phyloP scores from a whole-genome alignment of 2,113 vertebrate species.

The Gulo gulo region DNA sequence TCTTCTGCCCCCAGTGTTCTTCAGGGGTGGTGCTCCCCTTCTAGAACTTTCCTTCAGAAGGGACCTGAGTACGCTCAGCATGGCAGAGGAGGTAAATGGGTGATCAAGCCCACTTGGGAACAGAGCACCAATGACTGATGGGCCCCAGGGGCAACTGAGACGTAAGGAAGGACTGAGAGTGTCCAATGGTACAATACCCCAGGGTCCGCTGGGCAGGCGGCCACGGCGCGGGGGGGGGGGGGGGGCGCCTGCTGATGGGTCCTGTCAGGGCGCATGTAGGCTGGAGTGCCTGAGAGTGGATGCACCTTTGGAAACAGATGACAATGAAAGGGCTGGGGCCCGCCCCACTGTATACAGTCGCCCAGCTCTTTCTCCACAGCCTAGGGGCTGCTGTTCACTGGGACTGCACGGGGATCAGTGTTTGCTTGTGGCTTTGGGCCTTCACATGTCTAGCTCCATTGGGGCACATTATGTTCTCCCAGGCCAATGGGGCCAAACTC shows the following conservation, averaged over 20 bases:
- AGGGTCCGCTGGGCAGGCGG: neutral
- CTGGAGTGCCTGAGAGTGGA: neutral
- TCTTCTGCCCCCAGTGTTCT: too few species aligned
- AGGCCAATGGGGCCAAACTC: too few species aligned
- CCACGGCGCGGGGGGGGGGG: fast-evolving
- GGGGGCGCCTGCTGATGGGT: too few species aligned
- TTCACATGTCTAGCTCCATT: neutral
- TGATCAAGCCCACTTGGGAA: neutral
- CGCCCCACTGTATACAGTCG: neutral
- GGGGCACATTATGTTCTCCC: neutral
- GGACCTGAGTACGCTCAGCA: neutral
- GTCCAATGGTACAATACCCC: neutral
- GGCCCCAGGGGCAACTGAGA: neutral
- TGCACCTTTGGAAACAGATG: neutral
- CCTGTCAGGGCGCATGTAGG: too few species aligned
- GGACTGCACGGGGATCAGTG: neutral
- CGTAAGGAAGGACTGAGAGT: neutral
- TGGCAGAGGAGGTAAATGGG: neutral
- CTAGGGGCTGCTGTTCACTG: neutral
- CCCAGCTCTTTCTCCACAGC: neutral
- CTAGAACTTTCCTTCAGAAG: neutral
- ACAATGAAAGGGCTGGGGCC: neutral
- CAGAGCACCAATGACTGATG: too few species aligned
- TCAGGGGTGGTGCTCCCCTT: neutral
- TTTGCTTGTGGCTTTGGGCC: neutral